Evolutionary conservation across 2,113 vertebrate genomes (phyloP), one percentile per base, ranked within the genome.

Genomic region (Bagarius yarrelli): DNA sequence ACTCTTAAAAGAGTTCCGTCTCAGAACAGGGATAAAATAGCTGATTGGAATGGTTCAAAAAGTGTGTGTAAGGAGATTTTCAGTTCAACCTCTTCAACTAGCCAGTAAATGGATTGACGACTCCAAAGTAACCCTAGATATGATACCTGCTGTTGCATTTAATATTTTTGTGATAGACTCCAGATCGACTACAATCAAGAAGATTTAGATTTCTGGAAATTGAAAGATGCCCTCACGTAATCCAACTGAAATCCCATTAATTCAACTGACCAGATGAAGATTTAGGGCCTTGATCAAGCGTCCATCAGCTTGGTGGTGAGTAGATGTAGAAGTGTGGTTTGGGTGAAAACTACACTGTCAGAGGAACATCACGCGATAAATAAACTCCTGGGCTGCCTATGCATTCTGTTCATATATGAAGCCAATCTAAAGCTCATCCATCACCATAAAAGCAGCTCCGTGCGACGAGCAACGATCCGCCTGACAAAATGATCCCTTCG

Each of bases 401-500:
- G 70, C 50, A 55, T 25, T 34, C 0, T 32, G 50, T 30, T 52
- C 30, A 55, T 5, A 34, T 73, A 55, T 27, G 72, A 76, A 34
- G n/a, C 79, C 63, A 14, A 61, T 52, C 56, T 76, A 61, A 85
- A 55, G 23, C 63, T 74, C 44, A 86, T 86, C 85, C 81, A 82
- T 86, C 85, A 86, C 30, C 70, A 80, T 78, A 78, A 83, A 56
- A 55, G 25, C 78, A 86, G 61, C 75, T 61, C 78, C 50, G 32
- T 74, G 71, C 74, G 21, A 73, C n/a, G 81, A 75, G 76, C 78
- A 67, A 67, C 67, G 79, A 52, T 86, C 56, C 74, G 30, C 67
- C 75, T 80, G 80, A 86, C 78, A 82, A 82, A 67, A 59, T 56
- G 80, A 84, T 84, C 80, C 83, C 61, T 84, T 81, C 80, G 69